Evolutionary conservation across 2,797 vertebrate species (phyloP), one percentile per base, ranked within the genome.

Genomic region (Odontamblyopus rebecca): DNA sequence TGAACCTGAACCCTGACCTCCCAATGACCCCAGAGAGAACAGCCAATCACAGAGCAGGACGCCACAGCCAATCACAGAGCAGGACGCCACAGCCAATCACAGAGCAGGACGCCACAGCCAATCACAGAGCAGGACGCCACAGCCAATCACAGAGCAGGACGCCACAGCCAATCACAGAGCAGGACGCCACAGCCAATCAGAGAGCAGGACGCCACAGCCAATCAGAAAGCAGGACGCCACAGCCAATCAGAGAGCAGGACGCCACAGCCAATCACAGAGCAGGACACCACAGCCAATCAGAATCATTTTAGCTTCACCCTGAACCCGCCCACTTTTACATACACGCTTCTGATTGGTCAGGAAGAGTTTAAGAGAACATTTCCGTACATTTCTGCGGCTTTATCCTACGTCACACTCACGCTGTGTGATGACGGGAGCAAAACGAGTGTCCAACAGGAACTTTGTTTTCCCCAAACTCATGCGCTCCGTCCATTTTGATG

Each of bases 1-100:
- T 35, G 18, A 16, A 68, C 80, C 27, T 59, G 79, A 53, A 18
- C 51, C 26, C 1, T 86, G 87, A 84, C 88, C 86, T 63, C 6
- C 8, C 6, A 16, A 9, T 78, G 60, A 88, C 81, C 75, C 32
- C 61, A 11, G 60, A 1, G 30, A 9, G 2, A 44, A 0, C 41
- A 44, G 41, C 23, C 23, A 23, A 23, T 23, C 23, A 56, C 23
- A 23, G 23, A 23, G 23, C 23, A 23, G 23, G 23, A 23, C 23
- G 23, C 54, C 0, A 8, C n/a, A 19, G 54, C 54, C 54, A 56
- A 56, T 56, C 54, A 56, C 23, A 23, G 23, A 23, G 23, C 23
- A 23, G 23, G 23, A 23, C 23, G 23, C 54, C 0, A 8, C n/a
- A 19, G 54, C 54, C 54, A 56, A 56, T 56, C 54, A 56, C 23